phyloP scores from a whole-genome alignment of 2,113 vertebrate species.

The Oplegnathus fasciatus region DNA sequence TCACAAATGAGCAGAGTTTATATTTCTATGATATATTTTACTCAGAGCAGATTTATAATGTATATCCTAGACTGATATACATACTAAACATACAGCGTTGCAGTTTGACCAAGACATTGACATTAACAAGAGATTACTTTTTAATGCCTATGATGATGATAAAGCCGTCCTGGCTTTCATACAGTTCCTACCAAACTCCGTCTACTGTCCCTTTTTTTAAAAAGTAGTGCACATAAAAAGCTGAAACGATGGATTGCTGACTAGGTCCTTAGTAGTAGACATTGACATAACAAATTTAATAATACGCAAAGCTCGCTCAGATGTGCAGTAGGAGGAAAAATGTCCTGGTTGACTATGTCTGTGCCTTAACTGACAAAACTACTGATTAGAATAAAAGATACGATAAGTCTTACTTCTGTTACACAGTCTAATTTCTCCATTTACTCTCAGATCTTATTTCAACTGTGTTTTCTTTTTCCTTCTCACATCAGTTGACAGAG shows the following conservation, averaged over 20 bases:
- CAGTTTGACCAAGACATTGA: not conserved
- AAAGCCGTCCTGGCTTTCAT: too few species aligned
- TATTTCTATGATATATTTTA: not conserved
- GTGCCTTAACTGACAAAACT: not conserved
- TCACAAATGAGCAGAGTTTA: not conserved
- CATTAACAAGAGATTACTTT: not conserved
- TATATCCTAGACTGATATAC: not conserved
- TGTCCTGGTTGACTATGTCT: not conserved
- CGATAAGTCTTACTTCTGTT: not conserved
- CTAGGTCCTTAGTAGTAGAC: not conserved
- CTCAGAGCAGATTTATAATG: not conserved
- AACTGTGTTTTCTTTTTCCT: constrained; percentile 35
- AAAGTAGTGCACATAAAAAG: not conserved
- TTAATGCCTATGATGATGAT: not conserved
- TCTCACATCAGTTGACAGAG: constrained; percentile 90
- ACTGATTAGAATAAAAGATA: not conserved
- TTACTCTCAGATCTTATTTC: not conserved
- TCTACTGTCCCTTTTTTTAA: not conserved
- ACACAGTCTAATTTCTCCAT: not conserved
- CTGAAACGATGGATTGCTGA: not conserved
- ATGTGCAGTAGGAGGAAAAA: not conserved
- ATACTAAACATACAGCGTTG: not conserved
- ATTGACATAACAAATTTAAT: not conserved
- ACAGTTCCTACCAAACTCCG: not conserved
- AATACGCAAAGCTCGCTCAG: too few species aligned